Conservation (phyloP, 1,140 invertebrate species). For the Ectropis grisescens region DNA sequence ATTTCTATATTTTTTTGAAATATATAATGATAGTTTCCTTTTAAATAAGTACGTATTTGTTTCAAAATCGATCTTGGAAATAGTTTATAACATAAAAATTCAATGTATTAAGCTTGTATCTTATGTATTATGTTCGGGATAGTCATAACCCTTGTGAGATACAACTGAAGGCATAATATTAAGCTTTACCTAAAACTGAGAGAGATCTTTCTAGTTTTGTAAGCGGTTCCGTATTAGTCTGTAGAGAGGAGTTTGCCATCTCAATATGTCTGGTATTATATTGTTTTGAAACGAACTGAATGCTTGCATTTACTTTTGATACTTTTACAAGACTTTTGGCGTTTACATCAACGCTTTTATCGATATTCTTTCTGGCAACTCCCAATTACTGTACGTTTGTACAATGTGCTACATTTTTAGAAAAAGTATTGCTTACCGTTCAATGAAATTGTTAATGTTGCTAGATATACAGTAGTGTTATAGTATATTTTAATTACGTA, state of each 20-base stretch:
- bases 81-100: no score
- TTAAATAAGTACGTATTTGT: no score
- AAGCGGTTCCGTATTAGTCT: constrained; percentile 31
- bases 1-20: no score
- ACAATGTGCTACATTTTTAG: constrained; percentile 27
- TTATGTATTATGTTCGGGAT: no score
- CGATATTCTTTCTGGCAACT: constrained; percentile 31
- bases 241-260: constrained; percentile 35
- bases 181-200: constrained; percentile 37
- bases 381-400: constrained; percentile 16
- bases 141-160: no score
- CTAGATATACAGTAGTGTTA: constrained; percentile 43
- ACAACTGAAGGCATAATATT: no score
- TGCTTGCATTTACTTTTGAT: constrained; percentile 51
- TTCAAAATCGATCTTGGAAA: no score
- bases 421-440: constrained; percentile 56
- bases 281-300: constrained; percentile 28
- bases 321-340: constrained; percentile 17
- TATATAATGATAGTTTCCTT: no score
- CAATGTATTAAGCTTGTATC: no score
- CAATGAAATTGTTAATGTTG: constrained; percentile 53
- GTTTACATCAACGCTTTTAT: constrained; percentile 14
- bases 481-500: constrained; percentile 35
- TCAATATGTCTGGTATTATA: constrained; percentile 15
- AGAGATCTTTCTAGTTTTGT: constrained; percentile 51